A percentile compares a stretch with the other conserved stretches of the same genome.
Evolutionary conservation across 1,140 invertebrate species (phyloP).

Genomic region (Drosophila sechellia): DNA sequence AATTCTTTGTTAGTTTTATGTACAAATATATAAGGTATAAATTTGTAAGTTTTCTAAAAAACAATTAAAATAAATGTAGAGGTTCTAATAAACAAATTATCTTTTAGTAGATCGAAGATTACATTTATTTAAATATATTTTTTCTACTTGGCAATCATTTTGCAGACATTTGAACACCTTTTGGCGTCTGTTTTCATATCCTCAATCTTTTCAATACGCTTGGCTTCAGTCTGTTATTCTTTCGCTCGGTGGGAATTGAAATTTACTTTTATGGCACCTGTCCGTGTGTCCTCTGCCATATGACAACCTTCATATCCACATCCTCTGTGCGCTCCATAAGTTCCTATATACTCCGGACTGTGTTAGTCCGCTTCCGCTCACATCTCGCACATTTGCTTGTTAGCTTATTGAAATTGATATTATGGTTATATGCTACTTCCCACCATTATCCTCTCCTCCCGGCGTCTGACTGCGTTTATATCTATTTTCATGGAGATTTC

Average conservation of each 20-base stretch:
- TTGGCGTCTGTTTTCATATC: slow-evolving; percentile 17
- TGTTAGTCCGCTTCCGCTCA: slow-evolving; percentile 29
- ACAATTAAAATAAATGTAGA: neutral
- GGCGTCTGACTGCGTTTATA: slow-evolving; percentile 17
- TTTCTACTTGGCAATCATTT: slow-evolving; percentile 12
- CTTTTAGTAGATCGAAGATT: too few species aligned
- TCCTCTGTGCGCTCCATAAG: slow-evolving; percentile 42
- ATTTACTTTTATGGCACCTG: slow-evolving; percentile 66
- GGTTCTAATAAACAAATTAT: too few species aligned
- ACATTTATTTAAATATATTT: too few species aligned
- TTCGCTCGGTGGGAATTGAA: slow-evolving; percentile 38
- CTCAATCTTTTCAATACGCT: slow-evolving; percentile 21
- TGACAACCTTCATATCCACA: slow-evolving; percentile 34
- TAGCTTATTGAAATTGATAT: slow-evolving; percentile 83
- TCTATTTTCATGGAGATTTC: slow-evolving; percentile 70
- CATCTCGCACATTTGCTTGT: slow-evolving; percentile 67
- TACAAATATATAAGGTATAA: neutral
- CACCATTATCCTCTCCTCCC: slow-evolving; percentile 17
- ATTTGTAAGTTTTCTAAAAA: too few species aligned
- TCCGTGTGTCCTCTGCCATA: slow-evolving; percentile 34
- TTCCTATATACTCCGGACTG: slow-evolving; percentile 37
- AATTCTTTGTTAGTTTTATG: neutral
- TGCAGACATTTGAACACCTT: slow-evolving; percentile 9
- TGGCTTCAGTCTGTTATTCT: slow-evolving; percentile 4
- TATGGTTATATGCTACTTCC: slow-evolving; percentile 58